Evolutionary conservation across 1,140 invertebrate species (phyloP), one percentile per base, ranked within the genome.

Genomic region (Diachasma alloeum): DNA sequence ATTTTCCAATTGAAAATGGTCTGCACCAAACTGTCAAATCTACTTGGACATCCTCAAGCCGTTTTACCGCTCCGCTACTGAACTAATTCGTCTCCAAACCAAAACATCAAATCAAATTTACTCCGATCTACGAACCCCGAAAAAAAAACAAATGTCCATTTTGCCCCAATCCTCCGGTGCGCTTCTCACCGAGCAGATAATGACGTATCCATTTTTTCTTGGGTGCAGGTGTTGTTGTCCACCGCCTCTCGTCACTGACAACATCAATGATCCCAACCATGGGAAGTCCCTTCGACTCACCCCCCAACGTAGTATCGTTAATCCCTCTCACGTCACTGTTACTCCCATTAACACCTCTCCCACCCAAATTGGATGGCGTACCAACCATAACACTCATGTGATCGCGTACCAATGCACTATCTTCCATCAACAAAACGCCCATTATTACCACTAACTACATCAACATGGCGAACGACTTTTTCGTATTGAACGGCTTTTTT

Each of bases 171-270:
- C 31, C 31, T 31, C 31, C 31, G n/a, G n/a, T 53, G n/a, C 1
- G 15, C 6, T n/a, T 56, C 87, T 90, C 86, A 91, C 90, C 90
- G 66, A 88, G 91, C 75, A 93, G 86, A 83, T 93, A 94, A 83
- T 93, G 92, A 78, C 91, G 91, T 72, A 94, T 93, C 93, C 93
- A 94, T 85, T 93, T 93, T 89, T 94, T 94, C 86, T 94, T 94
- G 13, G 93, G 92, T 48, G 92, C 92, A 48, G 92, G 90, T 59
- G 91, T 89, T 59, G 91, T 89, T 66, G 88, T 84, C 85, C 86
- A 86, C 74, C 74, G 73, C 83, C 82, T 79, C 88, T 85, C 48
- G 83, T 78, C 79, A 88, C 83, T 72, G 88, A 81, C 75, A 88
- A 68, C 66, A 4, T 63, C 59, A 63, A 63, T 26, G 11, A 63